phyloP scores from a whole-genome alignment of 2,113 vertebrate species.

The Thomomys bottae region DNA sequence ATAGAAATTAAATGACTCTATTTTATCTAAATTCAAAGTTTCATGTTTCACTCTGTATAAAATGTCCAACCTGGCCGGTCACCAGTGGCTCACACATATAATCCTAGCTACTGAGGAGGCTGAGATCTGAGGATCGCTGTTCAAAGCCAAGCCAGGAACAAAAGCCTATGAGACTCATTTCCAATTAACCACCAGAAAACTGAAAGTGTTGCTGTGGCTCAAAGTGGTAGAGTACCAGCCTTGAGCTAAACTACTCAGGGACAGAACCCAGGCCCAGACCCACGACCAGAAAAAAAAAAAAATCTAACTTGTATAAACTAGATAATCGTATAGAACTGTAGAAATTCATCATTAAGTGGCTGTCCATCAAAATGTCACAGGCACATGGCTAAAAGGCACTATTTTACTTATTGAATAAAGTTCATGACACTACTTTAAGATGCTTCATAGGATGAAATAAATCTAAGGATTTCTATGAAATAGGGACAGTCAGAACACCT shows the following conservation, averaged over 20 bases:
- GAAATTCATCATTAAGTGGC: constrained; percentile 9
- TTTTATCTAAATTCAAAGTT: constrained; percentile 20
- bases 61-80: no score
- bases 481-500: neutral
- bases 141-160: no score
- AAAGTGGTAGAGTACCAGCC: no score
- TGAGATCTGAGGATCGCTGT: no score
- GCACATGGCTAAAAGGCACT: neutral
- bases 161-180: no score
- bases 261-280: no score
- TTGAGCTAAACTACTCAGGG: no score
- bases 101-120: no score
- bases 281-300: no score
- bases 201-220: no score
- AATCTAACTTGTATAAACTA: neutral
- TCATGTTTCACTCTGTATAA: neutral
- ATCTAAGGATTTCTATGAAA: neutral
- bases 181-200: no score
- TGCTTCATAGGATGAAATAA: neutral
- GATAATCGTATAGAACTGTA: neutral
- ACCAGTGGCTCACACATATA: no score
- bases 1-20: neutral
- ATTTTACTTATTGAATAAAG: neutral
- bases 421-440: neutral
- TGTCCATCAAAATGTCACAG: neutral